These are phyloP conservation scores for Caradrina clavipalpis DNA, from an alignment of 2,888 invertebrate species.

Conservation along the genomic window DNA sequence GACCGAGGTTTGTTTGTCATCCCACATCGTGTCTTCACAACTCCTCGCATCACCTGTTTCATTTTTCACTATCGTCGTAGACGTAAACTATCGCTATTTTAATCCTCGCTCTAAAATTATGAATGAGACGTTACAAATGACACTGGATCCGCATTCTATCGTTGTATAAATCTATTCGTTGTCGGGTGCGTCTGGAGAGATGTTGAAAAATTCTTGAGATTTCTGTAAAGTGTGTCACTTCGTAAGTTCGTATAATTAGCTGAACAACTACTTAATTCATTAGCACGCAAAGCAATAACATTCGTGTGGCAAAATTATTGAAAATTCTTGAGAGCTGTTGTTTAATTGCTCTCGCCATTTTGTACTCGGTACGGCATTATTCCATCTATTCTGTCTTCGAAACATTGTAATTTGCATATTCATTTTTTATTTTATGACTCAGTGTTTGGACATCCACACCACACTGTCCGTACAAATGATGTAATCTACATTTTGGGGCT, in stretches of 20 bases:
- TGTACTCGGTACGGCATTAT: conserved; percentile 32
- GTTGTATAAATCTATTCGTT: conserved; percentile 69
- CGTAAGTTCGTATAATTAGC: conserved; percentile 23
- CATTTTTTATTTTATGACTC: conserved; percentile 71
- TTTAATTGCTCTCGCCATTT: conserved; percentile 49
- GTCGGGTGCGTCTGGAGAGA: conserved; percentile 45
- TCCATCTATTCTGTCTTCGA: conserved; percentile 39
- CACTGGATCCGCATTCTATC: conserved; percentile 69
- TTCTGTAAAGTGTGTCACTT: conserved; percentile 29
- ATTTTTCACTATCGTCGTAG: conserved; percentile 83
- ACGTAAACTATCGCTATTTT: conserved; percentile 80
- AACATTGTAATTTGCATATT: conserved; percentile 58
- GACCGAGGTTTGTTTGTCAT: conserved; percentile 82
- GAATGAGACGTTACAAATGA: conserved; percentile 80
- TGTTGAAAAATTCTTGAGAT: conserved; percentile 53
- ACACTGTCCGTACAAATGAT: conserved; percentile 73
- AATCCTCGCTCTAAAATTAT: conserved; percentile 78
- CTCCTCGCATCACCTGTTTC: conserved; percentile 82
- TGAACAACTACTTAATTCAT: conserved; percentile 32
- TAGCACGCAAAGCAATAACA: conserved; percentile 30
- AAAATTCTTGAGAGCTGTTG: conserved; percentile 27
- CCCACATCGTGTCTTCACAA: conserved; percentile 77
- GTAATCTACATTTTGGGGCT: conserved; percentile 80
- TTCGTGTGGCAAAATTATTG: conserved; percentile 31
- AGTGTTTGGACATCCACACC: conserved; percentile 68